Evolutionary conservation across 2,113 vertebrate species (phyloP).

Genomic region (Mobula birostris): DNA sequence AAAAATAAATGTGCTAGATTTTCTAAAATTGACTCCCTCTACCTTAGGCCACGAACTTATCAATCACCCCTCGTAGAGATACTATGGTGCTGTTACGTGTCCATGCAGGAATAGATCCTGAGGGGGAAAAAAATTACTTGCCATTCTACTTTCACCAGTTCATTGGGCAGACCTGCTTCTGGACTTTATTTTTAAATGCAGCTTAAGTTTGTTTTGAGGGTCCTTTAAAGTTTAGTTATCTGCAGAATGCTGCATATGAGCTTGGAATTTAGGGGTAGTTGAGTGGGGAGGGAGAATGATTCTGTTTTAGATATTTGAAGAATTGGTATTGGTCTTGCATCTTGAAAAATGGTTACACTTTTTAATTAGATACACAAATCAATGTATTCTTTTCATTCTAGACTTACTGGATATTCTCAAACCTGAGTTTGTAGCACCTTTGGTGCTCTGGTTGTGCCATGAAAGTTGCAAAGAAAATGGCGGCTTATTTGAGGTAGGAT

Average conservation of each 20-base stretch:
- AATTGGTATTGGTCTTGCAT: background rate
- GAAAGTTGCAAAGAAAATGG: slow-evolving; percentile 86
- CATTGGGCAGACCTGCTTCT: background rate
- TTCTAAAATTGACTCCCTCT: too few species aligned
- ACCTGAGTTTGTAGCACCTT: slow-evolving; percentile 80
- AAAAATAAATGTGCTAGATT: too few species aligned
- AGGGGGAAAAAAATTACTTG: background rate
- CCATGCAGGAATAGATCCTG: background rate
- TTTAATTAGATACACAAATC: background rate
- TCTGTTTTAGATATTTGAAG: background rate
- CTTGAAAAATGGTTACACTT: background rate
- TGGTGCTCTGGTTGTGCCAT: slow-evolving; percentile 91
- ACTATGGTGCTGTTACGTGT: background rate
- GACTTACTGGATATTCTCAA: slow-evolving; percentile 78
- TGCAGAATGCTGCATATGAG: background rate
- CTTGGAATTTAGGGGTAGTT: background rate
- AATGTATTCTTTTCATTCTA: slow-evolving; percentile 44
- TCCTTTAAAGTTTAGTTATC: background rate
- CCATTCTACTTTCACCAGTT: background rate
- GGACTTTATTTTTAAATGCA: background rate
- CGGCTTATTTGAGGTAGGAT: slow-evolving; percentile 82
- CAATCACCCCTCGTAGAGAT: background rate
- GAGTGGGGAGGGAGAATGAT: too few species aligned
- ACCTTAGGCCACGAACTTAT: too few species aligned
- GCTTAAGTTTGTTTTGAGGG: background rate